phyloP scores from a whole-genome alignment of 2,797 vertebrate genomes.

The Botia almorhae region DNA sequence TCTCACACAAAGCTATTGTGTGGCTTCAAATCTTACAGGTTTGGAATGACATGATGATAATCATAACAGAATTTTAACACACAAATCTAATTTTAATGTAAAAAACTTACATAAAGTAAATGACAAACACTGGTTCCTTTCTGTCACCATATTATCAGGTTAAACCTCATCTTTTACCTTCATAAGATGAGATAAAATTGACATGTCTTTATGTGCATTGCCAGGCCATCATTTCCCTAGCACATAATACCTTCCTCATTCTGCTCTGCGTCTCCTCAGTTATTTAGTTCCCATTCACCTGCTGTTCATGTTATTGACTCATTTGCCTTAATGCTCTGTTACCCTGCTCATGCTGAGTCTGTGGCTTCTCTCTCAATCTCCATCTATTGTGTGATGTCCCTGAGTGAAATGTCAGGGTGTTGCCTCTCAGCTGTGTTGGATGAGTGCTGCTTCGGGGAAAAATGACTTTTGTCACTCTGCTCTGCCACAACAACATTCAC shows the following conservation, averaged over 20 bases:
- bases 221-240: constrained; percentile 11
- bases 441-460: background rate
- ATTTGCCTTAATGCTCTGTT: constrained; percentile 29
- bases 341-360: background rate
- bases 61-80: background rate
- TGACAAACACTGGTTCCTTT: constrained; percentile 2
- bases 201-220: background rate
- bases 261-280: background rate
- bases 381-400: constrained; percentile 24
- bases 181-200: constrained; percentile 7
- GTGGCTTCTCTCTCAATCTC: background rate
- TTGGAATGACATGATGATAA: background rate
- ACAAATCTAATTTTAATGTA: constrained; percentile 9
- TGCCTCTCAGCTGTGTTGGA: background rate
- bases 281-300: constrained; percentile 36
- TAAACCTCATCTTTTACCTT: background rate
- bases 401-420: constrained; percentile 36
- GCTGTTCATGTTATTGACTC: constrained; percentile 35
- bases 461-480: background rate
- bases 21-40: background rate
- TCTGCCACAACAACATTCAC: background rate
- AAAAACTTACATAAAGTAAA: background rate
- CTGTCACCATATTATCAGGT: background rate
- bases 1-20: no score
- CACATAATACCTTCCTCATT: constrained; percentile 7